Evolutionary conservation across 1,140 invertebrate genomes (phyloP), one percentile per base, ranked within the genome.

Genomic region (Bombus consobrinus): DNA sequence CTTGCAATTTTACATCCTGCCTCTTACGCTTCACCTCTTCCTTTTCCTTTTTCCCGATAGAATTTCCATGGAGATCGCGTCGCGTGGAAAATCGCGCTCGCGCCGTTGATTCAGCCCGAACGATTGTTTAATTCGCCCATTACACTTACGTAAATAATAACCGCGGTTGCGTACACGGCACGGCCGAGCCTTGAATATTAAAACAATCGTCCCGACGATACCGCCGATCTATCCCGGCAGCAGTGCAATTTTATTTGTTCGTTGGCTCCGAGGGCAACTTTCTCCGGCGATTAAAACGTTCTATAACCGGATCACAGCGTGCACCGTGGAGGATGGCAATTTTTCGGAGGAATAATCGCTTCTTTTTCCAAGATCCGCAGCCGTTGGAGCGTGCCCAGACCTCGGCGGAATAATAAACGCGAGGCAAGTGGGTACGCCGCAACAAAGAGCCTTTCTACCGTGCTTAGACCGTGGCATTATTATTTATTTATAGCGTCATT

Each of bases 401-500:
- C 64, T 43, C 77, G 32, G 53, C 32, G 83, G 88, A 85, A 88
- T 91, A 88, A 91, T 89, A 90, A 90, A 89, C 89, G 81, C 71
- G 78, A 86, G 74, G 72, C 85, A 73, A 87, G 71, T 83, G 85
- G 89, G 86, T 87, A 34, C 68, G 59, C 68, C 57, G 81, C 66
- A 83, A 87, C 87, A 87, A 89, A 83, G 79, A 83, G 83, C 81
- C 79, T 85, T 90, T 88, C 87, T 89, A 89, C 79, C 77, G 84
- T 59, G 84, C 80, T 89, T 83, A 90, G 86, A 92, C 86, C 81
- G 82, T 91, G 88, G 88, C 90, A 92, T 92, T 92, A 90, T 92
- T 91, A 90, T 91, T 93, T 93, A 92, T 92, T 92, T 92, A 92
- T 92, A 92, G 91, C 90, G 89, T 89, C 92, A 93, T 93, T 93